Conservation (phyloP, 2,113 vertebrate species). For the Aldabrachelys gigantea region DNA sequence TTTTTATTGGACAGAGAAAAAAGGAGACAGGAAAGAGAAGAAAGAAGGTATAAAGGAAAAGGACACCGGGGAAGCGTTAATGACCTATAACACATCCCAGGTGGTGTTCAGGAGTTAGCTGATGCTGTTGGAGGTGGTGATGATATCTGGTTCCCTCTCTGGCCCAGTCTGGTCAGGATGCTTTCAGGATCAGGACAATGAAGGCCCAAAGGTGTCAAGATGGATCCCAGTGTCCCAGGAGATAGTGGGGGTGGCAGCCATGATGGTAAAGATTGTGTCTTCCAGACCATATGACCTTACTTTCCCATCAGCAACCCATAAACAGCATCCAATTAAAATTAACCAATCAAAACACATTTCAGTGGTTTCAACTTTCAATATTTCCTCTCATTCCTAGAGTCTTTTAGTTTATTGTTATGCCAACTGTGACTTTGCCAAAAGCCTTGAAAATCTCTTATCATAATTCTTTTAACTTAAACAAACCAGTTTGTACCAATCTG, state of each 20-base stretch:
- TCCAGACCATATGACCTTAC: not conserved
- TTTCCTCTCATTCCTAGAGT: not conserved
- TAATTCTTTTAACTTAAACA: not conserved
- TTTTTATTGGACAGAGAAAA: not conserved
- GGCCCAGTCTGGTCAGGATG: not conserved
- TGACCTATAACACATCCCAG: not conserved
- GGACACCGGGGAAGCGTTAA: not conserved
- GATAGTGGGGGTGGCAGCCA: not conserved
- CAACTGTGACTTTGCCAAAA: not conserved
- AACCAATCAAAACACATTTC: not conserved
- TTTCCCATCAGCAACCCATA: not conserved
- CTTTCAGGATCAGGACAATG: not conserved
- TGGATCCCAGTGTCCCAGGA: not conserved
- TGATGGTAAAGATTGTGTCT: not conserved
- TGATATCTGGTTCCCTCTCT: not conserved
- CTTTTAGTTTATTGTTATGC: not conserved
- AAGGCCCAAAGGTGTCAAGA: not conserved
- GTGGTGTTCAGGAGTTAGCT: not conserved
- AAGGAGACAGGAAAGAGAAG: accelerated
- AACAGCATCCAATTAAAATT: not conserved
- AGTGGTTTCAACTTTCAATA: not conserved
- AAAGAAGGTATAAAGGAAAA: not conserved
- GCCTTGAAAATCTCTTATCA: not conserved
- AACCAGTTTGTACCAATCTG: not conserved
- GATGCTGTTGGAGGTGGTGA: not conserved